phyloP scores from a whole-genome alignment of 2,113 vertebrate genomes.

The Plecotus auritus region DNA sequence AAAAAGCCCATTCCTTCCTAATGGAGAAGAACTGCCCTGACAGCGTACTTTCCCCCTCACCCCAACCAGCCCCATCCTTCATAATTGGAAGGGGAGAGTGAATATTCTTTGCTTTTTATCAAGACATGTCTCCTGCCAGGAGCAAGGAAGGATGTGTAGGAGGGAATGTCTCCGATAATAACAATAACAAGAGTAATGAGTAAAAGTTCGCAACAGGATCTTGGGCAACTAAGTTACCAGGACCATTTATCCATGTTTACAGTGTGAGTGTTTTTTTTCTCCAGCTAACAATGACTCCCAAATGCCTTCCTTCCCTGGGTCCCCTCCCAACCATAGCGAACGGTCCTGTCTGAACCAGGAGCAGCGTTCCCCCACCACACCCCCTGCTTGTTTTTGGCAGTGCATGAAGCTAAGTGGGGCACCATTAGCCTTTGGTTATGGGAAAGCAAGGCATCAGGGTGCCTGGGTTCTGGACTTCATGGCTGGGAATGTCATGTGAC shows the following conservation, averaged over 20 bases:
- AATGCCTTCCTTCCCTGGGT: conserved; percentile 67
- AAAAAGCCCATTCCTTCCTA: conserved; percentile 19
- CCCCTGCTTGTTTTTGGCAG: conserved; percentile 20
- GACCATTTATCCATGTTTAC: conserved; percentile 57
- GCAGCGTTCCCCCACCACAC: background rate
- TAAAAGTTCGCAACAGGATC: conserved; percentile 70
- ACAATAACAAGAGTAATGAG: conserved; percentile 73
- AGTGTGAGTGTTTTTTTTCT: conserved; percentile 54
- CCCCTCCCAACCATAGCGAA: conserved; percentile 44
- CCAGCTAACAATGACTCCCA: conserved; percentile 63
- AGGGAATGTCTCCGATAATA: conserved; percentile 64
- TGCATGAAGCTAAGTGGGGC: background rate
- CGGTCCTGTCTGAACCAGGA: conserved; percentile 1
- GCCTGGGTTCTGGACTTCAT: background rate
- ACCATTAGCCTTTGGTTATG: background rate
- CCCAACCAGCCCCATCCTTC: background rate
- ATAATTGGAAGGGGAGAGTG: conserved; percentile 50
- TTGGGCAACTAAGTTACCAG: conserved; percentile 57
- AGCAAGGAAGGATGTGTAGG: conserved; percentile 74
- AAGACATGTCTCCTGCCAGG: conserved; percentile 63
- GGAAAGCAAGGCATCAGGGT: background rate
- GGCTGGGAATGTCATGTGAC: background rate
- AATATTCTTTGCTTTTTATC: conserved; percentile 67
- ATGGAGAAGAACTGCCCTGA: conserved; percentile 8
- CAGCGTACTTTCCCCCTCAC: background rate